These are phyloP conservation scores for Liasis olivaceus DNA, from an alignment of 2,797 vertebrate species.

Conservation along the genomic window DNA sequence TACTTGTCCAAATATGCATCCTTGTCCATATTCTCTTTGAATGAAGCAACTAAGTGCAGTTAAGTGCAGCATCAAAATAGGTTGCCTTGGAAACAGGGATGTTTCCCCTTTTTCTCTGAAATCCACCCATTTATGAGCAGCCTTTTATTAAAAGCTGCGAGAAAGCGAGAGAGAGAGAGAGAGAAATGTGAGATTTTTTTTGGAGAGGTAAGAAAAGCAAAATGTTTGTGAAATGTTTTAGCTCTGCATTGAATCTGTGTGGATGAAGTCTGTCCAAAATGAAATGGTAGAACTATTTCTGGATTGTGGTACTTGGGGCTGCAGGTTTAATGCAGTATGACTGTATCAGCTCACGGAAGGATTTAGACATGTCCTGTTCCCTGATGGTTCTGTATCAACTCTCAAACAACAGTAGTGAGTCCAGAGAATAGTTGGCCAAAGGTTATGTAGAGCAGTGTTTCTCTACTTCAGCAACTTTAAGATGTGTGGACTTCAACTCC, in stretches of 20 bases:
- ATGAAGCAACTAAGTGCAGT: background rate
- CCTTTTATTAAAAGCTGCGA: background rate
- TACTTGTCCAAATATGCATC: background rate
- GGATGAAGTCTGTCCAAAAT: no score
- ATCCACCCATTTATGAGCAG: background rate
- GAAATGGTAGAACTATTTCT: no score
- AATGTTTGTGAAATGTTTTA: no score
- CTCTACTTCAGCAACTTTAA: background rate
- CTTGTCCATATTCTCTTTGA: background rate
- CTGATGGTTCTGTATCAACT: background rate
- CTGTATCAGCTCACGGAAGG: no score
- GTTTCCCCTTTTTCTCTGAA: background rate
- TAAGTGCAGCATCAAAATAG: background rate
- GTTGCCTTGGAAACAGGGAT: slow-evolving; percentile 1
- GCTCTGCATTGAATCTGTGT: no score
- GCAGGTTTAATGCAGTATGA: no score
- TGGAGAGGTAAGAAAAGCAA: no score
- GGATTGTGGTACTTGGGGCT: no score
- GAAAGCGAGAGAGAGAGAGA: background rate
- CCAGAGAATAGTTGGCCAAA: background rate
- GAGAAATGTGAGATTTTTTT: background rate
- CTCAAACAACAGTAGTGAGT: background rate
- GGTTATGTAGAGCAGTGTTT: background rate
- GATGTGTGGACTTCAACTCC: background rate
- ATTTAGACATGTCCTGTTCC: background rate